phyloP scores from a whole-genome alignment of 2,888 invertebrate species.

The Nomada lathburiana region DNA sequence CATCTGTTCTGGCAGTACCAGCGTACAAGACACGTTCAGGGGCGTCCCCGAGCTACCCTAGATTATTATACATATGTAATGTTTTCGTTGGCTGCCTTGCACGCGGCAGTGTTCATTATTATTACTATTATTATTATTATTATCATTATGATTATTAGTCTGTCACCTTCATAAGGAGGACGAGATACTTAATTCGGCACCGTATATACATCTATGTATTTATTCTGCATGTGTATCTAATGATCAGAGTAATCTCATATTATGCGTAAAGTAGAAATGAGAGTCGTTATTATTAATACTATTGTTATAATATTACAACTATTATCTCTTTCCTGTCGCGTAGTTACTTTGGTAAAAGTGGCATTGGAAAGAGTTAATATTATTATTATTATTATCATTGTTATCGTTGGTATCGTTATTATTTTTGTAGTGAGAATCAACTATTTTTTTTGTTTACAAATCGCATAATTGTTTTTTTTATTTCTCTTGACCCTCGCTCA shows the following conservation, averaged over 20 bases:
- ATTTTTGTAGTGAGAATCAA: conserved; percentile 49
- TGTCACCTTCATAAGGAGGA: conserved; percentile 29
- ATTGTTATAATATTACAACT: neutral
- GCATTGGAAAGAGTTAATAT: neutral
- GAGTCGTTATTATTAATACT: conserved; percentile 29
- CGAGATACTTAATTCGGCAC: conserved; percentile 45
- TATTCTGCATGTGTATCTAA: conserved; percentile 49
- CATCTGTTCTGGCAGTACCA: conserved; percentile 60
- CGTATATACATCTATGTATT: conserved; percentile 35
- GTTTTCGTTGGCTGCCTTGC: conserved; percentile 72
- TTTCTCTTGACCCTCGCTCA: conserved; percentile 34
- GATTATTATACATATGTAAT: conserved; percentile 56
- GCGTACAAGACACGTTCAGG: conserved; percentile 74
- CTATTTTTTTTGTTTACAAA: neutral
- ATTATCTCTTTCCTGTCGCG: no score
- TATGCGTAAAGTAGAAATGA: conserved; percentile 47
- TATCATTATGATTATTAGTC: conserved; percentile 1
- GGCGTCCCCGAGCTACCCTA: conserved; percentile 78
- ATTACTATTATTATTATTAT: conserved; percentile 10
- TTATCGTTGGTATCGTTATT: conserved; percentile 31
- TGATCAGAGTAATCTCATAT: conserved; percentile 46
- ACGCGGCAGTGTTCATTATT: conserved; percentile 67
- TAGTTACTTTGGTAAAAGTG: no score
- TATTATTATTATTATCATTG: conserved; percentile 15
- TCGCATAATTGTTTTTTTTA: conserved; percentile 19